Conservation (phyloP, 1,140 invertebrate genomes). For the Drosophila sechellia region DNA sequence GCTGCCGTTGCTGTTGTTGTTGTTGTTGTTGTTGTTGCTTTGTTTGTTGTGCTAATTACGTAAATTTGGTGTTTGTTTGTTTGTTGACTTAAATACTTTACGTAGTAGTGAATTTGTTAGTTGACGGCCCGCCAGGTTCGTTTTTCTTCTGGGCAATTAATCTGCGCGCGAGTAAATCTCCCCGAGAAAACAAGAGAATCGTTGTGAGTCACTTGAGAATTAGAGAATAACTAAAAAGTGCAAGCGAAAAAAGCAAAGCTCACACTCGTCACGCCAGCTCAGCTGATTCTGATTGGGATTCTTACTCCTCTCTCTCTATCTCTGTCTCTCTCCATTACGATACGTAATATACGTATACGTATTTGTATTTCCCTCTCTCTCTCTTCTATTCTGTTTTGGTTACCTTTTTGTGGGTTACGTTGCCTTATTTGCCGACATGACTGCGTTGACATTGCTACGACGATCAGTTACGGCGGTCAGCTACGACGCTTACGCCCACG, state of each 20-base stretch:
- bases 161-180: constrained; percentile 59
- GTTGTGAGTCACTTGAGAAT: constrained; percentile 66
- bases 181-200: constrained; percentile 45
- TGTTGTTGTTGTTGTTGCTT: constrained; percentile 25
- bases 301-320: background rate
- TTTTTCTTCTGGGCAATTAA: constrained; percentile 60
- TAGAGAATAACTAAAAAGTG: constrained; percentile 75
- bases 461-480: constrained; percentile 31
- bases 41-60: constrained; percentile 56
- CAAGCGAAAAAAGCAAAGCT: constrained; percentile 51
- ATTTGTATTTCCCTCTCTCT: constrained; percentile 10
- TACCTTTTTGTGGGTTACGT: constrained; percentile 39
- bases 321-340: background rate
- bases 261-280: constrained; percentile 62
- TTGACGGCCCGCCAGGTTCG: constrained; percentile 37
- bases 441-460: constrained; percentile 63
- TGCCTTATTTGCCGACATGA: constrained; percentile 69
- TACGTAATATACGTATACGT: constrained; percentile 4
- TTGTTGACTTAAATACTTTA: constrained; percentile 62
- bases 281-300: constrained; percentile 42
- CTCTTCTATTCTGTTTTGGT: constrained; percentile 65
- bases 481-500: constrained; percentile 55
- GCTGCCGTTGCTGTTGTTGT: constrained; percentile 33
- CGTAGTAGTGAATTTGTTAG: constrained; percentile 62
- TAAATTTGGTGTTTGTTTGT: constrained; percentile 57